Evolutionary conservation across 2,888 invertebrate genomes (phyloP).

Genomic region (Ectobius pallidus): DNA sequence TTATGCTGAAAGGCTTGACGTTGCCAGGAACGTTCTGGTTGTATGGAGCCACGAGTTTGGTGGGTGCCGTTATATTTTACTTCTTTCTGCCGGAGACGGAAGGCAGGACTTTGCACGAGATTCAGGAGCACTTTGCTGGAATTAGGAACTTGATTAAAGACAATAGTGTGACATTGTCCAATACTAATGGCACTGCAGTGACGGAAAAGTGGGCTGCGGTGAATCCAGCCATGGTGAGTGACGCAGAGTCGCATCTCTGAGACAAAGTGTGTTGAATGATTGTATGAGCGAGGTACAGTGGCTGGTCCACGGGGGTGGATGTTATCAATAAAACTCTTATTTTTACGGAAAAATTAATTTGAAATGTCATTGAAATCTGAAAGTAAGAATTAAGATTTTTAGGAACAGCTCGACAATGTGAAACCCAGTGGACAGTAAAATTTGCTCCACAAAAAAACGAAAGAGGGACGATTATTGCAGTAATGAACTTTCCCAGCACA

Average conservation of each 20-base stretch:
- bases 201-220: conserved; percentile 53
- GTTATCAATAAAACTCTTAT: too few species aligned
- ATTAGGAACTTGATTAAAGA: conserved; percentile 54
- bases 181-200: not conserved
- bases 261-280: too few species aligned
- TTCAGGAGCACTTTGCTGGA: conserved; percentile 72
- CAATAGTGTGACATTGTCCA: conserved; percentile 45
- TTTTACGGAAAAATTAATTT: too few species aligned
- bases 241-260: conserved; percentile 42
- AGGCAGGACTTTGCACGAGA: conserved; percentile 73
- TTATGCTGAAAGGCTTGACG: conserved; percentile 57
- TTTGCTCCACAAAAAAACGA: too few species aligned
- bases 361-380: too few species aligned
- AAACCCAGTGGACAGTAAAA: too few species aligned
- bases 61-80: conserved; percentile 69
- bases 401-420: too few species aligned
- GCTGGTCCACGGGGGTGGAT: too few species aligned
- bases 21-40: conserved; percentile 76
- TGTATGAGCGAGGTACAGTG: not conserved
- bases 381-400: too few species aligned
- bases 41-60: conserved; percentile 63
- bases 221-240: conserved; percentile 50
- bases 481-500: too few species aligned
- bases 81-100: conserved; percentile 82
- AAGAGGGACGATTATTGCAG: too few species aligned